These are phyloP conservation scores for Coptodon bakossiorum DNA, from an alignment of 2,113 vertebrate genomes.

Conservation along the genomic window DNA sequence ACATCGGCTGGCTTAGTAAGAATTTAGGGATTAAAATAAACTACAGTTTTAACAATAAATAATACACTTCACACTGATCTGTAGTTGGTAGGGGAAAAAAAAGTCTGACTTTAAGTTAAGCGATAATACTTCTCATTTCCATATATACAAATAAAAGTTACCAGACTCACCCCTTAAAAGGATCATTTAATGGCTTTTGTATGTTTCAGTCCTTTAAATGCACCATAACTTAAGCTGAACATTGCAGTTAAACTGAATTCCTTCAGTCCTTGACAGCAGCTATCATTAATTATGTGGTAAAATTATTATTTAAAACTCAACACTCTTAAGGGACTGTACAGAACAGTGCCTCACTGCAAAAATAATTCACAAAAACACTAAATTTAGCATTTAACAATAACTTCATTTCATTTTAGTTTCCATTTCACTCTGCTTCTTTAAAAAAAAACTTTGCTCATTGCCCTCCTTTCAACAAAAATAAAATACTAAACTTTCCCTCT, in stretches of 20 bases:
- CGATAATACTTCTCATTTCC: not conserved
- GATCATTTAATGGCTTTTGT: not conserved
- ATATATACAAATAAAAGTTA: not conserved
- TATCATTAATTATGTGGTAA: not conserved
- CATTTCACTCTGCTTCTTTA: not conserved
- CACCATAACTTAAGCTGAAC: not conserved
- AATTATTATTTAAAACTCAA: not conserved
- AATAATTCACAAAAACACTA: not conserved
- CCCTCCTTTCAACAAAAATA: not conserved
- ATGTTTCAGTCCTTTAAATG: not conserved
- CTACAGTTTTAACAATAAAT: not conserved
- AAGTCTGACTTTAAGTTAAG: rapidly evolving
- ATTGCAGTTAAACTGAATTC: not conserved
- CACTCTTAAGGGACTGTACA: not conserved
- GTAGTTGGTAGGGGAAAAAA: not conserved
- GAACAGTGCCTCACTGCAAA: not conserved
- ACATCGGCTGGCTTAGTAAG: not conserved
- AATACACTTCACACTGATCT: not conserved
- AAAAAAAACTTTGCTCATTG: not conserved
- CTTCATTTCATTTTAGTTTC: not conserved
- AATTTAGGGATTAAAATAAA: not conserved
- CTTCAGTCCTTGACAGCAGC: not conserved
- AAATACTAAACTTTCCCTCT: not conserved
- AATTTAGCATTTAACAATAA: not conserved
- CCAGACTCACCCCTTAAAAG: rapidly evolving